These are phyloP conservation scores for Ennomos quercinarius DNA, from an alignment of 2,888 invertebrate genomes.

Conservation along the genomic window DNA sequence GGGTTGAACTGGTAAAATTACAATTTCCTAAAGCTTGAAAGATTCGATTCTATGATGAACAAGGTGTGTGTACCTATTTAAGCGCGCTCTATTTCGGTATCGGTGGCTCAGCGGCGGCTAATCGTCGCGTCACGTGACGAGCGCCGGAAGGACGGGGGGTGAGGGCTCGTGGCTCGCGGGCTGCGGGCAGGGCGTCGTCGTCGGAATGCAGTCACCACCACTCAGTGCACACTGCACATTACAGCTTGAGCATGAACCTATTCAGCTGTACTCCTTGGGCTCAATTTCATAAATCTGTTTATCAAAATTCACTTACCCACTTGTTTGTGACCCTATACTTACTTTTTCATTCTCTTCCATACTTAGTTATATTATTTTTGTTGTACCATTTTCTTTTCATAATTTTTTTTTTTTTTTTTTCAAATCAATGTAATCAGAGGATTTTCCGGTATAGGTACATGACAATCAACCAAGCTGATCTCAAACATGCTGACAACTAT, in stretches of 20 bases:
- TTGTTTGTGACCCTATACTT: too few species aligned
- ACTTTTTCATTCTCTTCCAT: too few species aligned
- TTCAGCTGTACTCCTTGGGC: constrained; percentile 35
- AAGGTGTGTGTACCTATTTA: constrained; percentile 60
- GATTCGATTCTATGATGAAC: constrained; percentile 67
- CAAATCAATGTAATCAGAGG: too few species aligned
- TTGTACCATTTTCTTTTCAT: too few species aligned
- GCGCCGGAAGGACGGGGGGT: constrained; percentile 81
- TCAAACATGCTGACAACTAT: too few species aligned
- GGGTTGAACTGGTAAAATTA: too few species aligned
- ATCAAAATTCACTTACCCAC: too few species aligned
- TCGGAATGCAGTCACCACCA: constrained; percentile 83
- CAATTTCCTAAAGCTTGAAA: constrained; percentile 42
- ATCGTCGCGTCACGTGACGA: constrained; percentile 83
- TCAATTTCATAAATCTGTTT: too few species aligned
- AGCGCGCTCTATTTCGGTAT: constrained; percentile 81
- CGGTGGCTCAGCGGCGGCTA: constrained; percentile 81
- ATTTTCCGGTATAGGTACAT: too few species aligned
- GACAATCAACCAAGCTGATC: too few species aligned
- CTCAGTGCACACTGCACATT: constrained; percentile 70
- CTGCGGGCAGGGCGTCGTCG: constrained; percentile 58
- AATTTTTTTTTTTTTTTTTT: too few species aligned
- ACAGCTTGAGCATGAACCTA: constrained; percentile 71
- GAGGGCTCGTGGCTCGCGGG: constrained; percentile 59
- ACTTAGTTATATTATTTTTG: too few species aligned